phyloP scores from a whole-genome alignment of 2,888 invertebrate species.

The Apamea sordens region DNA sequence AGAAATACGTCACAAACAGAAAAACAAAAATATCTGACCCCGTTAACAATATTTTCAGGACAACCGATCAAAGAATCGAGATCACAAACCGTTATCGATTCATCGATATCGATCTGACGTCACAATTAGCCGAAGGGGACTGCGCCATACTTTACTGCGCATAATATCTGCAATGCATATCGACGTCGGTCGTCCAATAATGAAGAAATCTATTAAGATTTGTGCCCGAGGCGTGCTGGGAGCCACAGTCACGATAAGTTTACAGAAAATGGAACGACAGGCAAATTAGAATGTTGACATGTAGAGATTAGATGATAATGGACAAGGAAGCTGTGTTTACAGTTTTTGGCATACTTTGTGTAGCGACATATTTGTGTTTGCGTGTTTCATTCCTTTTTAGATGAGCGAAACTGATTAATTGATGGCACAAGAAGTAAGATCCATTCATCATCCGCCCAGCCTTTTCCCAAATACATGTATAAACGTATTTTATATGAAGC shows the following conservation, averaged over 20 bases:
- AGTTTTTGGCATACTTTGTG: slow-evolving; percentile 43
- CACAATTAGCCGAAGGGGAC: slow-evolving; percentile 69
- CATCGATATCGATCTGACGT: slow-evolving; percentile 60
- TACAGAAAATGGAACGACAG: slow-evolving; percentile 65
- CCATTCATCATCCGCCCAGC: not conserved
- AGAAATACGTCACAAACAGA: not conserved
- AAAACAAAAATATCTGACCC: not conserved
- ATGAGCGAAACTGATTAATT: not conserved
- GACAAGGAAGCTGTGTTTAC: slow-evolving; percentile 43
- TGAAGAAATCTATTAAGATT: slow-evolving; percentile 77
- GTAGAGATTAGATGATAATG: slow-evolving; percentile 50
- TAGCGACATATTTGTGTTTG: slow-evolving; percentile 4
- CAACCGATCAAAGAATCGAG: slow-evolving; percentile 45
- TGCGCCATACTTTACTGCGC: slow-evolving; percentile 65
- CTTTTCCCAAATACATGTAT: not conserved
- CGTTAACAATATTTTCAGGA: slow-evolving; percentile 20
- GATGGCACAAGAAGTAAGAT: not conserved
- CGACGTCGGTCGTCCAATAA: slow-evolving; percentile 67
- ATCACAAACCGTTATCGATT: slow-evolving; percentile 62
- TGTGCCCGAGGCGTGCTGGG: slow-evolving; percentile 58
- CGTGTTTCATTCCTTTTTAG: not conserved
- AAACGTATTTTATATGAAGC: not conserved
- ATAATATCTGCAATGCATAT: slow-evolving; percentile 69
- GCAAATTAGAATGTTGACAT: slow-evolving; percentile 67
- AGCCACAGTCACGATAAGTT: slow-evolving; percentile 58